Evolutionary conservation across 2,113 vertebrate genomes (phyloP).

Genomic region (Pyrgilauda ruficollis): DNA sequence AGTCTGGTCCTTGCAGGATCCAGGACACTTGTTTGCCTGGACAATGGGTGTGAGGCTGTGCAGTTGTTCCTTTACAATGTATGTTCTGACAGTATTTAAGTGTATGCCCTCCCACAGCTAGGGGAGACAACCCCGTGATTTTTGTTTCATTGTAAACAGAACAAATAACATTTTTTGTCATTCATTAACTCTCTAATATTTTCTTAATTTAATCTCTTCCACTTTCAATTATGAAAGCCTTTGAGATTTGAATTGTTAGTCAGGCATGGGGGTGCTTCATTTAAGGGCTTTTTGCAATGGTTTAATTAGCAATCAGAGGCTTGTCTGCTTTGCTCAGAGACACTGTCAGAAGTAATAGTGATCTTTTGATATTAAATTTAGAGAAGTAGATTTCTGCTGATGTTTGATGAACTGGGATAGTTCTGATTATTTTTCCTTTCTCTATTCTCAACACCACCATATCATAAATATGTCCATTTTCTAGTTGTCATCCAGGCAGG

Average conservation of each 20-base stretch:
- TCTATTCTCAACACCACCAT: neutral
- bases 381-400: neutral
- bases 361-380: slow-evolving; percentile 40
- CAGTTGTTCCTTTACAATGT: neutral
- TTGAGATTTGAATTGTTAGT: slow-evolving; percentile 55
- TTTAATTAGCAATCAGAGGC: slow-evolving; percentile 62
- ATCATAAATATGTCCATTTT: neutral
- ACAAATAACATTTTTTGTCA: slow-evolving; percentile 26
- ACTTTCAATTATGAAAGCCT: slow-evolving; percentile 57
- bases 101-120: neutral
- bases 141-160: slow-evolving; percentile 29
- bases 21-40: neutral
- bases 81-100: neutral
- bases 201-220: slow-evolving; percentile 48
- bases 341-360: neutral
- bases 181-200: slow-evolving; percentile 50
- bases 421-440: neutral
- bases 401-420: neutral
- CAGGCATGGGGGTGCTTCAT: slow-evolving; percentile 30
- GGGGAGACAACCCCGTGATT: neutral
- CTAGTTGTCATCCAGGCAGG: neutral
- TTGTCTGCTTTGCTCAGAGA: slow-evolving; percentile 38
- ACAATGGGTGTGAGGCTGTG: neutral
- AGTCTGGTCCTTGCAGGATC: neutral
- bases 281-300: slow-evolving; percentile 42